Evolutionary conservation across 2,888 invertebrate species (phyloP).

Genomic region (Drosophila recens): DNA sequence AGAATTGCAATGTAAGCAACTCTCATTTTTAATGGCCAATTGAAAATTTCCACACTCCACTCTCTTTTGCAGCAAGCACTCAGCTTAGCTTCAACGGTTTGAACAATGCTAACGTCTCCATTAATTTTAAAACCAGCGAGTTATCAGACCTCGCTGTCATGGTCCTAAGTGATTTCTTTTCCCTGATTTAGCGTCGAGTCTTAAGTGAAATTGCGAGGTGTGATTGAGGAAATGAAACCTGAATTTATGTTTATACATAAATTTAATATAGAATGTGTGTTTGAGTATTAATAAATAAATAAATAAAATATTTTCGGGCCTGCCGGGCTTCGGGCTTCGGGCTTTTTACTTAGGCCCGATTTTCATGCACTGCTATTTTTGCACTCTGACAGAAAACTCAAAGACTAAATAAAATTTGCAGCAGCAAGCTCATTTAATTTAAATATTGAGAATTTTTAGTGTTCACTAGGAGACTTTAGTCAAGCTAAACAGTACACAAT

Average conservation of each 20-base stretch:
- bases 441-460: too few relatives aligned
- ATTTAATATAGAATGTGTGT: background rate
- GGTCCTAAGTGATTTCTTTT: conserved; percentile 70
- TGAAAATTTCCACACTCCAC: background rate
- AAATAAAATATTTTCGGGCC: too few relatives aligned
- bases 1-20: conserved; percentile 55
- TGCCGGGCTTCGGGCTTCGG: too few relatives aligned
- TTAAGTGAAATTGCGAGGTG: conserved; percentile 17
- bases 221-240: background rate
- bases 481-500: too few relatives aligned
- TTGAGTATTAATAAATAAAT: too few relatives aligned
- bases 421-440: too few relatives aligned
- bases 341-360: too few relatives aligned
- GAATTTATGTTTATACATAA: background rate
- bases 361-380: too few relatives aligned
- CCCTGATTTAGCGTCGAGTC: conserved; percentile 58
- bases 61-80: conserved; percentile 13
- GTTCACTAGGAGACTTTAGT: too few relatives aligned
- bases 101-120: conserved; percentile 65
- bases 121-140: conserved; percentile 74
- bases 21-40: conserved; percentile 43
- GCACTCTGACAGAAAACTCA: too few relatives aligned
- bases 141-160: conserved; percentile 67
- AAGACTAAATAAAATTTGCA: too few relatives aligned
- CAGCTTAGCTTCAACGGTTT: conserved; percentile 24